These are phyloP conservation scores for Abscondita cerata DNA, from an alignment of 2,888 invertebrate species.

Conservation along the genomic window DNA sequence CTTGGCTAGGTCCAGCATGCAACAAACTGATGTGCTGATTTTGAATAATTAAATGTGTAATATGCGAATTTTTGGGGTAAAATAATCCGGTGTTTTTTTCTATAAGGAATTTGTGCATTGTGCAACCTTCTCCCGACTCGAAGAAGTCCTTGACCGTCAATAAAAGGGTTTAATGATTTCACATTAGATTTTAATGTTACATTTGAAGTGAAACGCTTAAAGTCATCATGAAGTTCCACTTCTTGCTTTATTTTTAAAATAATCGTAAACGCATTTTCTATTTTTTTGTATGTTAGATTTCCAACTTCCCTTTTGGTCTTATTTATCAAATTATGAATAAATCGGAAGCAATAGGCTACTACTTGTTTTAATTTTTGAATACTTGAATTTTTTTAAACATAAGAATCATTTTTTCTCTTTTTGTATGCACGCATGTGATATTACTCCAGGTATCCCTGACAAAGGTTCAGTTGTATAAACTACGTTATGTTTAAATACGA, in stretches of 20 bases:
- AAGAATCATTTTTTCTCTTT: neutral
- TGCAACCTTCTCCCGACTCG: constrained; percentile 23
- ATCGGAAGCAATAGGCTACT: constrained; percentile 2
- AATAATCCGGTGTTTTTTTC: constrained; percentile 25
- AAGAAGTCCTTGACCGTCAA: constrained; percentile 15
- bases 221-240: too few relatives aligned
- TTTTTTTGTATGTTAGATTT: too few relatives aligned
- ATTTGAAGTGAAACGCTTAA: too few relatives aligned
- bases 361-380: neutral
- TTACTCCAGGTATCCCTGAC: neutral
- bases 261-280: neutral
- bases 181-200: neutral
- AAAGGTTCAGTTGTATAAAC: neutral
- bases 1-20: constrained; percentile 3
- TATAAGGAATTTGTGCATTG: constrained; percentile 8
- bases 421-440: neutral
- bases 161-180: constrained; percentile 21
- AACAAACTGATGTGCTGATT: neutral
- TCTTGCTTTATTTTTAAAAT: constrained; percentile 4
- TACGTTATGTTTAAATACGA: too few relatives aligned
- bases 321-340: neutral
- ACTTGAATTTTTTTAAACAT: neutral
- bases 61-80: constrained; percentile 7
- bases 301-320: constrained; percentile 6
- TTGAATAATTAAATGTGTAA: neutral